Conservation (phyloP, 64 coral and sea anemone genomes). For the Stichodactyla mertensii region DNA sequence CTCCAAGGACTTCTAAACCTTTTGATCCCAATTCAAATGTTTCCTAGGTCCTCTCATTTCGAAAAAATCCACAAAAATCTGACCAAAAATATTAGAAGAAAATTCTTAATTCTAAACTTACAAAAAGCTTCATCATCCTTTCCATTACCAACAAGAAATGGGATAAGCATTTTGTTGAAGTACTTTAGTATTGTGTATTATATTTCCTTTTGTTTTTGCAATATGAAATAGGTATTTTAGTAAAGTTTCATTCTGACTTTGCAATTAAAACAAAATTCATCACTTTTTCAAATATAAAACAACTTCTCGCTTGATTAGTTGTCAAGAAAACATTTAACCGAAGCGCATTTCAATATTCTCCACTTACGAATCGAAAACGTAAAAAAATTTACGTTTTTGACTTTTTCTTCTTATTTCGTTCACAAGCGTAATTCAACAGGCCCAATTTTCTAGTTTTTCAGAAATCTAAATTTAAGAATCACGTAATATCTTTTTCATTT, state of each 20-base stretch:
- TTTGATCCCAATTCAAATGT: background rate
- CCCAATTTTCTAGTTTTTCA: background rate
- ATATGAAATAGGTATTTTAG: no score
- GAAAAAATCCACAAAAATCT: background rate
- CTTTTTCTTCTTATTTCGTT: background rate
- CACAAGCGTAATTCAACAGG: background rate
- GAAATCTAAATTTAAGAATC: background rate
- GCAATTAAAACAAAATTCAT: background rate
- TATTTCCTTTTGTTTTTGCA: no score
- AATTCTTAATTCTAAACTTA: no score
- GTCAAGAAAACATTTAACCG: background rate
- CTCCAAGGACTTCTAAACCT: background rate
- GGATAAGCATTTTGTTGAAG: no score
- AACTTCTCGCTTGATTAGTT: background rate
- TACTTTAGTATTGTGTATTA: no score
- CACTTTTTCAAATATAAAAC: background rate
- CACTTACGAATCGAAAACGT: background rate
- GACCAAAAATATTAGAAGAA: background rate
- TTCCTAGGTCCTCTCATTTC: background rate
- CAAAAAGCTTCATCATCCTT: no score
- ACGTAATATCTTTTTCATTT: constrained; percentile 7
- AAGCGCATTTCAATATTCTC: constrained; percentile 11
- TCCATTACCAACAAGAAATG: no score
- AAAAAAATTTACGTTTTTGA: background rate
- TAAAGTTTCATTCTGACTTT: background rate